phyloP scores from a whole-genome alignment of 2,113 vertebrate species.

The Clinocottus analis region DNA sequence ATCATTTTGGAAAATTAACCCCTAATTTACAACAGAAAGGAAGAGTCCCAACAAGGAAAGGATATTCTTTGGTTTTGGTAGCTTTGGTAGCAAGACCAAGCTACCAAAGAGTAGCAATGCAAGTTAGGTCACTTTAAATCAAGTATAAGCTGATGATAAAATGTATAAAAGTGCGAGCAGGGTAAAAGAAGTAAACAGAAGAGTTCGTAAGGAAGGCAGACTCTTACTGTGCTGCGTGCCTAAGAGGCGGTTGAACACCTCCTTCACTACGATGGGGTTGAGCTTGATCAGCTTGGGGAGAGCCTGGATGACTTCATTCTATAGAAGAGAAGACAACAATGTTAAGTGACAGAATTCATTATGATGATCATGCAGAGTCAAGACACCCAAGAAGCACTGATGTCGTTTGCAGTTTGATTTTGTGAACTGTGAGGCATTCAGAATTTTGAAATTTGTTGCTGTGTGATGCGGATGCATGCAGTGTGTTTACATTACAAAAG shows the following conservation, averaged over 20 bases:
- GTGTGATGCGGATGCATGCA: not conserved
- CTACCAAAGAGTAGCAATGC: too few species aligned
- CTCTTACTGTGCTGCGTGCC: slow-evolving; percentile 89
- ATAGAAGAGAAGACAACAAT: not conserved
- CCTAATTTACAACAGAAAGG: too few species aligned
- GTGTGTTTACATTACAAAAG: not conserved
- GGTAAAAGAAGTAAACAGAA: too few species aligned
- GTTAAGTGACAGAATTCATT: not conserved
- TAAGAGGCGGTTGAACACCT: slow-evolving; percentile 95
- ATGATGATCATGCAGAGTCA: not conserved
- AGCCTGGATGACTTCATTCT: slow-evolving; percentile 96
- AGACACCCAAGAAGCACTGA: not conserved
- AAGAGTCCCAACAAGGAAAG: too few species aligned
- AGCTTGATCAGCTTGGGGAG: slow-evolving; percentile 97
- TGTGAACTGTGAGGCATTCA: not conserved
- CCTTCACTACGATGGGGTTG: slow-evolving; percentile 97
- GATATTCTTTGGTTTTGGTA: too few species aligned
- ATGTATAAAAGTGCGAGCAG: too few species aligned
- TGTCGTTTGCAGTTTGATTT: too few species aligned
- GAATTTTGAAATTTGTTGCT: not conserved
- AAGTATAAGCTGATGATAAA: too few species aligned
- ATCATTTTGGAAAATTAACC: too few species aligned
- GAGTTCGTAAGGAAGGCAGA: too few species aligned
- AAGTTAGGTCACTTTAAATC: too few species aligned
- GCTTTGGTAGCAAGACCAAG: too few species aligned